A percentile compares a stretch with the other conserved stretches of the same genome.
These are phyloP conservation scores for Dasypus novemcinctus DNA, from an alignment of 2,113 vertebrate species.

Conservation along the genomic window DNA sequence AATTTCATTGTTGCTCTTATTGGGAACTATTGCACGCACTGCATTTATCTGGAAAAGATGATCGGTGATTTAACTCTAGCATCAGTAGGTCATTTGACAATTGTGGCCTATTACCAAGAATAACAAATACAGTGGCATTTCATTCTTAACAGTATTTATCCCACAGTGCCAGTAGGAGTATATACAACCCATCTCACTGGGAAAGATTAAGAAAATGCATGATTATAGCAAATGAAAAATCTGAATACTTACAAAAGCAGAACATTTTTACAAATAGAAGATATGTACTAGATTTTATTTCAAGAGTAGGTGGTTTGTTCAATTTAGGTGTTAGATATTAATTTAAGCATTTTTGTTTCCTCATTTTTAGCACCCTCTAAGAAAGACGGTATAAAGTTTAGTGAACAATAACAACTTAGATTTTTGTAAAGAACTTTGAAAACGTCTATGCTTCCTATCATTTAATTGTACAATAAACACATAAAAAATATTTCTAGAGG, in stretches of 20 bases:
- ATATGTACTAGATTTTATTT: background rate
- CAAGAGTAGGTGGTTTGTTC: constrained; percentile 27
- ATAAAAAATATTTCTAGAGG: background rate
- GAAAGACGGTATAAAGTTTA: constrained; percentile 20
- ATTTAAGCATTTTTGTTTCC: constrained; percentile 23
- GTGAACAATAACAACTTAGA: constrained; percentile 34
- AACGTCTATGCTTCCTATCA: background rate
- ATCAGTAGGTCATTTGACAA: constrained; percentile 1
- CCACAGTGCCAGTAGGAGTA: background rate
- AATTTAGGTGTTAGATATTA: constrained; percentile 13
- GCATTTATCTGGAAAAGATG: constrained; percentile 89
- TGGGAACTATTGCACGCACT: constrained; percentile 94
- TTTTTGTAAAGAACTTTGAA: background rate
- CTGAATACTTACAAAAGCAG: constrained; percentile 47
- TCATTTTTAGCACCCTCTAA: constrained; percentile 29
- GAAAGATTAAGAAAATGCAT: constrained; percentile 35
- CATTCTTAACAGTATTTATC: background rate
- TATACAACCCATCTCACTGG: background rate
- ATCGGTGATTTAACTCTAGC: background rate
- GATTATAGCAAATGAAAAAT: constrained; percentile 30
- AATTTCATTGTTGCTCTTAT: constrained; percentile 98
- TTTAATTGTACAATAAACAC: background rate
- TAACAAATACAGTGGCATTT: constrained; percentile 23
- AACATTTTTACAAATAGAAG: constrained; percentile 52
- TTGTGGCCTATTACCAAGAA: background rate